Percentiles rank a stretch among this genome's conserved stretches.
These are phyloP conservation scores for Hybognathus amarus DNA, from an alignment of 2,797 vertebrate genomes.

Conservation along the genomic window DNA sequence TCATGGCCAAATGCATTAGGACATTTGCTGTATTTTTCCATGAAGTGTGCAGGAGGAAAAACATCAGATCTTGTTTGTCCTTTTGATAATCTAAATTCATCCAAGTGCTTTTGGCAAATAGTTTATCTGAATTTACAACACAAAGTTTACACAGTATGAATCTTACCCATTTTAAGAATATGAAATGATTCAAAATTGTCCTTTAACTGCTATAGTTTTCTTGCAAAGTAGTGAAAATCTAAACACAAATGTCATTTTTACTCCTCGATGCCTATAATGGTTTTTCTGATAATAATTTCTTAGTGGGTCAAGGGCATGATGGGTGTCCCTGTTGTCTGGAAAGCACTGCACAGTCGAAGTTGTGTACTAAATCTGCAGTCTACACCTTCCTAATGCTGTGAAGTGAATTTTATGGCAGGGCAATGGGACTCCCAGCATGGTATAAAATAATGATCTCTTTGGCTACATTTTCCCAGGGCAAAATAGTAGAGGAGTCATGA, in stretches of 20 bases:
- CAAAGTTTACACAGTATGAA: constrained; percentile 31
- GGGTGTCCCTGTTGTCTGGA: constrained; percentile 58
- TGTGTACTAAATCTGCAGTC: constrained; percentile 26
- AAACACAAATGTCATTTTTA: constrained; percentile 62
- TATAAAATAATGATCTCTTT: constrained; percentile 59
- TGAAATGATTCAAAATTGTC: background rate
- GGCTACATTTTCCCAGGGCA: constrained; percentile 62
- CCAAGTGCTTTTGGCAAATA: background rate
- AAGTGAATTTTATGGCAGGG: constrained; percentile 51
- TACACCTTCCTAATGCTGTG: constrained; percentile 49
- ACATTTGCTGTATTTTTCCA: constrained; percentile 29
- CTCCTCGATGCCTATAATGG: constrained; percentile 49
- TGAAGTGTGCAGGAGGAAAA: constrained; percentile 4
- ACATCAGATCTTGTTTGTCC: background rate
- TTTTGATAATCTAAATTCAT: constrained; percentile 1
- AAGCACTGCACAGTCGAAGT: constrained; percentile 35
- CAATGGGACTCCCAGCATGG: constrained; percentile 38
- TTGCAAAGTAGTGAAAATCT: constrained; percentile 49
- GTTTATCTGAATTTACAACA: constrained; percentile 65
- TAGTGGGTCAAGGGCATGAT: constrained; percentile 66
- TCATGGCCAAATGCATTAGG: constrained; percentile 22
- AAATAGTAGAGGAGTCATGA: constrained; percentile 69
- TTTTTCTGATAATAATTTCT: constrained; percentile 64
- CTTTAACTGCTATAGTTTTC: background rate
- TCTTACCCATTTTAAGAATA: constrained; percentile 28